Percentiles rank a stretch among this genome's conserved stretches.
Evolutionary conservation across 2,888 invertebrate species (phyloP).

Genomic region (Schizaphis graminum): DNA sequence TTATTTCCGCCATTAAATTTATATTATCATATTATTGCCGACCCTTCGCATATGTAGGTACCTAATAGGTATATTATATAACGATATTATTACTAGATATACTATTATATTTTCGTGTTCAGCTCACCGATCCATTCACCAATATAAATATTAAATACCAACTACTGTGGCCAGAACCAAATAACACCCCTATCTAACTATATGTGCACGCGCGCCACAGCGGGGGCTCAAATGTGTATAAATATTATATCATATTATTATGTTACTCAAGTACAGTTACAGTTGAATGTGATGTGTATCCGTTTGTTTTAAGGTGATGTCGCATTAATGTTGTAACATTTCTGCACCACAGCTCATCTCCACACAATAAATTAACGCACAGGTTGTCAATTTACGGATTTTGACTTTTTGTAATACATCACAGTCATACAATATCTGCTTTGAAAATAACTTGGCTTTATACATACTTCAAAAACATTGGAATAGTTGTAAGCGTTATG

Average conservation of each 20-base stretch:
- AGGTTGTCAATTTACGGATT: background rate
- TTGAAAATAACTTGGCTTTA: background rate
- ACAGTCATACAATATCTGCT: background rate
- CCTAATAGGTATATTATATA: background rate
- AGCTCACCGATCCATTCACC: background rate
- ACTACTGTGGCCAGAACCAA: background rate
- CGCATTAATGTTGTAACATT: background rate
- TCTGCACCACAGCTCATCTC: background rate
- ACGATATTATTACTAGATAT: background rate
- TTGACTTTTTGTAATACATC: too few relatives aligned
- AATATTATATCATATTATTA: background rate
- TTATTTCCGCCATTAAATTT: background rate
- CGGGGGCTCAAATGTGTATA: background rate
- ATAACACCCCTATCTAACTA: background rate
- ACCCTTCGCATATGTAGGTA: background rate
- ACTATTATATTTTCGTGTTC: background rate
- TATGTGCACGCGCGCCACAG: background rate
- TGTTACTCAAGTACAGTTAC: background rate
- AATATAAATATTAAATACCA: background rate
- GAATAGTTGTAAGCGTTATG: background rate
- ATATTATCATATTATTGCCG: background rate
- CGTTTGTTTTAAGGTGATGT: background rate
- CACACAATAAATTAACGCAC: background rate
- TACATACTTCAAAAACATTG: background rate
- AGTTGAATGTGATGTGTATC: background rate